These are phyloP conservation scores for Heteromormyrus szaboi DNA, from an alignment of 2,797 vertebrate species.

Conservation along the genomic window DNA sequence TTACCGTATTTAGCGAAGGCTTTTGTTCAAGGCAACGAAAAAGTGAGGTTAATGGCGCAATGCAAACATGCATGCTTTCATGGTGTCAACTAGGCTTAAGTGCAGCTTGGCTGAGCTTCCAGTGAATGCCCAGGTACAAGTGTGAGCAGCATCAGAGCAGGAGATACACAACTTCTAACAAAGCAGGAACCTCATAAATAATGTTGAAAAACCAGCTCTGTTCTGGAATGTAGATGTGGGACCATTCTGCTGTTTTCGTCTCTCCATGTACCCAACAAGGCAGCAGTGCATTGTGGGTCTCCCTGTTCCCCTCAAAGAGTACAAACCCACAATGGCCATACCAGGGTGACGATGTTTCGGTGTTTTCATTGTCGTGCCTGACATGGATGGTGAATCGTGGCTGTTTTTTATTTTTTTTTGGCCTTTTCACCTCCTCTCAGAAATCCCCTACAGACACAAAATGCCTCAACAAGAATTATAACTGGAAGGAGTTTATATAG, in stretches of 20 bases:
- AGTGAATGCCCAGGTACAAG: neutral
- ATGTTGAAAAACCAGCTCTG: neutral
- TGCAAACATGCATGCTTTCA: neutral
- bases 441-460: neutral
- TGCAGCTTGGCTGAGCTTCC: neutral
- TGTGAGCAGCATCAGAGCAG: neutral
- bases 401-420: neutral
- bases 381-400: neutral
- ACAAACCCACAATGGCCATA: neutral
- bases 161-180: neutral
- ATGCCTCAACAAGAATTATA: neutral
- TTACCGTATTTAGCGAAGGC: neutral
- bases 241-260: neutral
- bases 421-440: neutral
- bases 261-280: neutral
- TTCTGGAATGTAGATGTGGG: neutral
- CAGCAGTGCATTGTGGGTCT: neutral
- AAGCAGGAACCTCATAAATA: neutral
- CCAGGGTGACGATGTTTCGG: neutral
- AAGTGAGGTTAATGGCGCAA: neutral
- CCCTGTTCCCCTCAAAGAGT: neutral
- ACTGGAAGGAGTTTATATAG: neutral
- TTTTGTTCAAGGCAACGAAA: neutral
- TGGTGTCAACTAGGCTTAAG: neutral
- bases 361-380: neutral